Evolutionary conservation across 1,140 invertebrate species (phyloP).

Genomic region (Thereuonema tuberculata): DNA sequence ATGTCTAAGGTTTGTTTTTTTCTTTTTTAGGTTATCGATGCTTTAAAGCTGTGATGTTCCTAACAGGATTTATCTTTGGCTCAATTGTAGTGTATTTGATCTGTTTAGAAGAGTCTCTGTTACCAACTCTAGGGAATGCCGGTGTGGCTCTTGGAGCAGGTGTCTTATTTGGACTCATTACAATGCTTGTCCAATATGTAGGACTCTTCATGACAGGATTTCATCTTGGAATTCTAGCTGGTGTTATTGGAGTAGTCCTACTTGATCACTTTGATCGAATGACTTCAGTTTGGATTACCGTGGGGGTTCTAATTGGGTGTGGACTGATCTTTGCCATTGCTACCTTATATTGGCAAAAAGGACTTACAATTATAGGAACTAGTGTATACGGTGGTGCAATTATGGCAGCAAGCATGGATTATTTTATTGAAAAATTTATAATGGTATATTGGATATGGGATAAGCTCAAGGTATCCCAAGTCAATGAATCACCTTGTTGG

Average conservation of each 20-base stretch:
- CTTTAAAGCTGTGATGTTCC: conserved; percentile 78
- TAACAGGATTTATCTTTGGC: conserved; percentile 74
- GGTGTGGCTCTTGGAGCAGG: conserved; percentile 57
- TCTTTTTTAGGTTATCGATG: conserved; percentile 63
- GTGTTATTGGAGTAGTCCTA: conserved; percentile 40
- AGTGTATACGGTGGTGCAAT: conserved; percentile 59
- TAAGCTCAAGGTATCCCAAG: conserved; percentile 28
- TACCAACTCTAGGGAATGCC: conserved; percentile 57
- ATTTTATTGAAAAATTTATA: conserved; percentile 55
- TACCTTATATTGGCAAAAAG: conserved; percentile 58
- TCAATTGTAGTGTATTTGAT: conserved; percentile 62
- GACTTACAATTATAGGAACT: conserved; percentile 57
- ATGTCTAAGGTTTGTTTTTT: conserved; percentile 18
- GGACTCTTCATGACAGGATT: conserved; percentile 72
- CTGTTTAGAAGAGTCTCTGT: conserved; percentile 54
- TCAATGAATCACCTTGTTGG: conserved; percentile 46
- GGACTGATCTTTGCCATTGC: conserved; percentile 54
- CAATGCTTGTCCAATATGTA: conserved; percentile 62
- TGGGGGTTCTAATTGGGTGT: conserved; percentile 47
- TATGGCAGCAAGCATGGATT: conserved; percentile 53
- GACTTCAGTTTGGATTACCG: conserved; percentile 48
- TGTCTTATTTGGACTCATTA: conserved; percentile 60
- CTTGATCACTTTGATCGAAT: conserved; percentile 26
- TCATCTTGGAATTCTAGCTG: conserved; percentile 53
- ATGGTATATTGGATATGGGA: conserved; percentile 50